Percentiles rank a stretch among this genome's conserved stretches.
These are phyloP conservation scores for Serilophus lunatus DNA, from an alignment of 2,113 vertebrate genomes.

Conservation along the genomic window DNA sequence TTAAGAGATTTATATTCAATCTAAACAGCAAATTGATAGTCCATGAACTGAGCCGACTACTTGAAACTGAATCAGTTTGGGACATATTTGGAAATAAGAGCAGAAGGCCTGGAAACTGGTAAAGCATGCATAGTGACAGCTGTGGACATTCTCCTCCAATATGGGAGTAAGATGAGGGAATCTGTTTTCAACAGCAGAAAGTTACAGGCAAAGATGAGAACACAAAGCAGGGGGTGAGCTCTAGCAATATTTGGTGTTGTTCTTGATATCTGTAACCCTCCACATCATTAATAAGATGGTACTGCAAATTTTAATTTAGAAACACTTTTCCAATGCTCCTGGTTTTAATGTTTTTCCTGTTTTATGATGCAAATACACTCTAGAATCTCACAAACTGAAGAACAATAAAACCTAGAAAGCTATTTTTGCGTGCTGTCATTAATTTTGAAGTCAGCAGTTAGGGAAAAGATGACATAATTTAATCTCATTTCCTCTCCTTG, in stretches of 20 bases:
- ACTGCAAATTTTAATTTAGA: background rate
- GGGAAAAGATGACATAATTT: background rate
- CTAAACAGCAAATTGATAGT: background rate
- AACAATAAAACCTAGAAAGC: background rate
- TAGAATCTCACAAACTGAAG: background rate
- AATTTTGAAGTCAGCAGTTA: background rate
- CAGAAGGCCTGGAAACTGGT: background rate
- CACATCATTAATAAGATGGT: background rate
- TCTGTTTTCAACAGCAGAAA: background rate
- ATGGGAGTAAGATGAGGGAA: background rate
- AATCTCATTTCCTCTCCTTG: background rate
- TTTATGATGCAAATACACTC: background rate
- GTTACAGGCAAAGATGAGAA: background rate
- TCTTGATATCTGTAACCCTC: background rate
- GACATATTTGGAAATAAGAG: background rate
- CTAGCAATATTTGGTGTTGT: background rate
- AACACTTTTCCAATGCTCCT: background rate
- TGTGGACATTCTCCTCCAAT: background rate
- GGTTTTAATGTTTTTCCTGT: too few species aligned
- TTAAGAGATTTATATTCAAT: background rate
- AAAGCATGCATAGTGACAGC: fast-evolving
- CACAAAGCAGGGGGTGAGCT: background rate
- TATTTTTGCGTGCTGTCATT: background rate
- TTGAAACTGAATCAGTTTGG: background rate
- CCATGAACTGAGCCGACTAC: background rate